Evolutionary conservation across 2,797 vertebrate genomes (phyloP).

Genomic region (Echeneis naucrates): DNA sequence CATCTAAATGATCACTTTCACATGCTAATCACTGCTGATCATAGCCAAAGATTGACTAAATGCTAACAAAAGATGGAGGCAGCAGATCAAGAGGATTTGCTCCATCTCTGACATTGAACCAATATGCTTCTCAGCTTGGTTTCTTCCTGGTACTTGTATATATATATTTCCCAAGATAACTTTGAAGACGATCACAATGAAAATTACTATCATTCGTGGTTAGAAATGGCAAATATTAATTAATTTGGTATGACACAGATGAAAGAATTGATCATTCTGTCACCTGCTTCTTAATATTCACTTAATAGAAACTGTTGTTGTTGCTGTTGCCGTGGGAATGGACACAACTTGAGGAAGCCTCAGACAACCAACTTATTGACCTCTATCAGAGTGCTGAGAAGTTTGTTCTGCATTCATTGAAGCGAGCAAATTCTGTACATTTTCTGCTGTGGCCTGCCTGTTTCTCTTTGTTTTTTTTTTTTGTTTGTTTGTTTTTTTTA

Average conservation of each 20-base stretch:
- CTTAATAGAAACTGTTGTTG: too few relatives aligned
- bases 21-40: constrained; percentile 22
- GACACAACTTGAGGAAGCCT: neutral
- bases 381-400: too few relatives aligned
- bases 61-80: neutral
- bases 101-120: too few relatives aligned
- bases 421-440: too few relatives aligned
- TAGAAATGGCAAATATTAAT: neutral
- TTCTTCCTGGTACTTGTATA: too few relatives aligned
- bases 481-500: constrained; percentile 5
- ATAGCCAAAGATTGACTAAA: neutral
- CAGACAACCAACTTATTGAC: neutral
- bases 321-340: constrained; percentile 8
- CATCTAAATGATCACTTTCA: neutral
- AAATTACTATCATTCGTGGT: too few relatives aligned
- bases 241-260: too few relatives aligned
- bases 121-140: neutral
- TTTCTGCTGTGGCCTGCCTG: neutral
- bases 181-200: too few relatives aligned
- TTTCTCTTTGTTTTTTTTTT: too few relatives aligned
- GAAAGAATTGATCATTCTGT: too few relatives aligned
- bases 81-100: neutral
- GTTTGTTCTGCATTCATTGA: neutral
- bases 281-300: too few relatives aligned
- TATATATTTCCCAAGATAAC: too few relatives aligned